phyloP scores from a whole-genome alignment of 2,888 invertebrate species.

The Amphimallon solstitiale region DNA sequence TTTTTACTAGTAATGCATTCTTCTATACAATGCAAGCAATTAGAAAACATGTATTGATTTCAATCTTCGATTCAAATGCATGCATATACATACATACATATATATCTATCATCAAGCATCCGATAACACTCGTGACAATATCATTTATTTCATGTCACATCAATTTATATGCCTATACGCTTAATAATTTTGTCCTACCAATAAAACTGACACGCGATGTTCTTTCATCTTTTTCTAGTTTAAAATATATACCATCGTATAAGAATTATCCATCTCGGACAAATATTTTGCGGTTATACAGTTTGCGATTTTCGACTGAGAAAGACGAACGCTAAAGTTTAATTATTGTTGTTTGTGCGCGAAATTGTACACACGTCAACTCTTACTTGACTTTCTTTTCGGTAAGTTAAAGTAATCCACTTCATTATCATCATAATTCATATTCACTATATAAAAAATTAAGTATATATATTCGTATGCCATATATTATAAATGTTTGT shows the following conservation, averaged over 20 bases:
- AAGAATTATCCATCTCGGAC: background rate
- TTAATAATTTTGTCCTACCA: conserved; percentile 18
- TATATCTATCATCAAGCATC: background rate
- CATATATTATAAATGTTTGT: no score
- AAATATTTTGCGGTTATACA: background rate
- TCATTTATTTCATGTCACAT: background rate
- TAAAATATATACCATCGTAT: conserved; percentile 12
- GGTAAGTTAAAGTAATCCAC: no score
- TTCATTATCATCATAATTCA: no score
- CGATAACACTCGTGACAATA: no score
- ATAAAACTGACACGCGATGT: conserved; percentile 7
- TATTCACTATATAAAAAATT: no score
- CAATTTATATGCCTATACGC: background rate
- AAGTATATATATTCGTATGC: no score
- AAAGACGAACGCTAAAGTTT: background rate
- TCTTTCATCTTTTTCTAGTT: conserved; percentile 27
- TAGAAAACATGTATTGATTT: conserved; percentile 1
- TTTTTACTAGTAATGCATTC: no score
- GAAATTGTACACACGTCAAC: background rate
- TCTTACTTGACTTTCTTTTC: no score
- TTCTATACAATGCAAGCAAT: background rate
- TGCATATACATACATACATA: background rate
- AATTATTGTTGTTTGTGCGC: background rate
- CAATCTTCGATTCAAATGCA: conserved; percentile 7
- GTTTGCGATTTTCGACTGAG: background rate